Conservation (phyloP, 2,113 vertebrate species). For the Seriola quinqueradiata region DNA sequence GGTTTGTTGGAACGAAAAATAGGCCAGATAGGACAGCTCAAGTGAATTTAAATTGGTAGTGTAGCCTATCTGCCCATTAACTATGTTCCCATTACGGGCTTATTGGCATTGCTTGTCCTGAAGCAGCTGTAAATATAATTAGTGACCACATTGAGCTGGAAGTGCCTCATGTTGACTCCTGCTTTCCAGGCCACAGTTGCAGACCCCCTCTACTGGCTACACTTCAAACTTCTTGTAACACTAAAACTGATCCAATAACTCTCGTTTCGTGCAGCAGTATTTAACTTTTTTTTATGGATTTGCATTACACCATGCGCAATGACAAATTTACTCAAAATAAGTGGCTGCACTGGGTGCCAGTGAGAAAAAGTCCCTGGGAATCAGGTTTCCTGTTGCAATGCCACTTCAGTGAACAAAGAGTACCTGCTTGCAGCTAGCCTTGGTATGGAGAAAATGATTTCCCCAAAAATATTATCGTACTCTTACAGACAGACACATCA, state of each 20-base stretch:
- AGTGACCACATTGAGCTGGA: slow-evolving; percentile 66
- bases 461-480: slow-evolving; percentile 53
- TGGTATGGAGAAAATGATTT: slow-evolving; percentile 39
- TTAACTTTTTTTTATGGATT: slow-evolving; percentile 46
- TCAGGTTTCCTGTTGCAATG: slow-evolving; percentile 51
- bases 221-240: slow-evolving; percentile 36
- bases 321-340: slow-evolving; percentile 51
- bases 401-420: slow-evolving; percentile 55
- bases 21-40: slow-evolving; percentile 3
- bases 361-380: slow-evolving; percentile 37
- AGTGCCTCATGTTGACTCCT: slow-evolving; percentile 53
- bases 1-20: background rate
- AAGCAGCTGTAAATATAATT: slow-evolving; percentile 74
- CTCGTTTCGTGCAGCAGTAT: slow-evolving; percentile 35
- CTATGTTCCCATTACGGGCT: slow-evolving; percentile 43
- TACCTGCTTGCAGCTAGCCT: slow-evolving; percentile 42
- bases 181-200: slow-evolving; percentile 63
- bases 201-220: slow-evolving; percentile 42
- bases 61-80: slow-evolving; percentile 38
- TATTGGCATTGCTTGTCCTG: slow-evolving; percentile 59
- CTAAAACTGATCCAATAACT: slow-evolving; percentile 49
- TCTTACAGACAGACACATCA: slow-evolving; percentile 23
- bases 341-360: slow-evolving; percentile 26
- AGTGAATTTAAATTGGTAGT: background rate
- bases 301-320: slow-evolving; percentile 33